These are phyloP conservation scores for Tachycineta bicolor DNA, from an alignment of 2,113 vertebrate species.

Conservation along the genomic window DNA sequence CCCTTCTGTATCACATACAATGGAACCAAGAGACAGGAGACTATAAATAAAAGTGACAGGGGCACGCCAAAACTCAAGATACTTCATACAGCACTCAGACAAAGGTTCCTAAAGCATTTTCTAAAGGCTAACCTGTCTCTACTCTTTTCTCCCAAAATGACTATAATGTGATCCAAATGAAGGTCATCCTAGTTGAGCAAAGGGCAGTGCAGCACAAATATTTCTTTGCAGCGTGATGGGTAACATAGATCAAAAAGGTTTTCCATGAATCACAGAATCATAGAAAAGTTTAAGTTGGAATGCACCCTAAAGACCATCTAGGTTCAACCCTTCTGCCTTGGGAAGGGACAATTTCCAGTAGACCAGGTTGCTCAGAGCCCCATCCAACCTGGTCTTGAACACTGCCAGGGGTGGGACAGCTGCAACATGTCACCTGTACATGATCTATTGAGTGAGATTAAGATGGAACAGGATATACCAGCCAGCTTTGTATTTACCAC, in stretches of 20 bases:
- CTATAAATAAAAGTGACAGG: not conserved
- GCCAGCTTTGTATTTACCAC: not conserved
- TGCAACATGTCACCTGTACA: fast-evolving
- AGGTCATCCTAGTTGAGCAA: not conserved
- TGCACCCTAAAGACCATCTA: not conserved
- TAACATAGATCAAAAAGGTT: not conserved
- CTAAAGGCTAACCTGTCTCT: constrained; percentile 16
- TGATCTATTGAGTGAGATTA: not conserved
- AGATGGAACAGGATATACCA: not conserved
- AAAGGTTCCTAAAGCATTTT: constrained; percentile 4
- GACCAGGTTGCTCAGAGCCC: not conserved
- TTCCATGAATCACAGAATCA: not conserved
- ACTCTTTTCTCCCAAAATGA: not conserved
- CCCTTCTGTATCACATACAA: not conserved
- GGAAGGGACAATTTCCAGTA: not conserved
- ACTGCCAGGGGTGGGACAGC: too few species aligned
- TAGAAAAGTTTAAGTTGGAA: not conserved
- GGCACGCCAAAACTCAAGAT: not conserved
- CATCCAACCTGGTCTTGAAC: too few species aligned
- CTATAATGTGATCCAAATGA: not conserved
- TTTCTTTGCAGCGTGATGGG: not conserved
- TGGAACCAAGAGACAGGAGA: not conserved
- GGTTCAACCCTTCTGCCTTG: not conserved
- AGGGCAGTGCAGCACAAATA: not conserved
- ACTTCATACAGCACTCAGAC: not conserved